These are phyloP conservation scores for Lichenostomus cassidix DNA, from an alignment of 2,113 vertebrate genomes.

Conservation along the genomic window DNA sequence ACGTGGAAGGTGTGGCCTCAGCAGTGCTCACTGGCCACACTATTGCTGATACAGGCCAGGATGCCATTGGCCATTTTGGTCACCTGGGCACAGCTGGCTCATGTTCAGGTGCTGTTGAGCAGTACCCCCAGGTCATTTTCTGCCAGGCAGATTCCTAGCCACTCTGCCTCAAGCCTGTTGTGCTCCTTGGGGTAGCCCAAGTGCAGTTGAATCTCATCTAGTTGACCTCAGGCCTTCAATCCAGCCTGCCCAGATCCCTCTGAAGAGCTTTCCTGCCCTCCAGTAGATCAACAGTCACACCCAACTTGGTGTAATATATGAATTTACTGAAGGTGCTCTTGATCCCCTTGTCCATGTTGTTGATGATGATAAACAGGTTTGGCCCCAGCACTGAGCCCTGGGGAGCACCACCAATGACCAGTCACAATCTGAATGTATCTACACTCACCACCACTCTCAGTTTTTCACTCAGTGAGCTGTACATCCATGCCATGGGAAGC, in stretches of 20 bases:
- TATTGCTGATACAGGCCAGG: not conserved
- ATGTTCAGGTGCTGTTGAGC: fast-evolving
- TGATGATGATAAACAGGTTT: not conserved
- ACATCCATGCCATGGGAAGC: not conserved
- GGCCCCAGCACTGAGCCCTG: not conserved
- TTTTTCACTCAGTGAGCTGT: not conserved
- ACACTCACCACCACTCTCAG: not conserved
- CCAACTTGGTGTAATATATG: not conserved
- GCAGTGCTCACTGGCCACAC: not conserved
- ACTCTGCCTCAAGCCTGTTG: not conserved
- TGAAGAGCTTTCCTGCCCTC: not conserved
- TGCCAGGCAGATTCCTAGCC: not conserved
- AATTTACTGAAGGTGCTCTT: not conserved
- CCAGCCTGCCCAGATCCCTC: not conserved
- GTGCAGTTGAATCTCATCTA: not conserved
- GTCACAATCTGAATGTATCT: not conserved
- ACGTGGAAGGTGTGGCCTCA: not conserved
- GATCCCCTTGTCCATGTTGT: not conserved
- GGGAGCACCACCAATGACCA: not conserved
- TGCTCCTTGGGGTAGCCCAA: not conserved
- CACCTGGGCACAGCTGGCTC: not conserved
- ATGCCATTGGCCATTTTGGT: not conserved
- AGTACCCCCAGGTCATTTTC: not conserved
- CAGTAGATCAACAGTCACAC: not conserved
- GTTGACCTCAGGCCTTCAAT: not conserved